Conservation (phyloP, 2,888 invertebrate species). For the Nephrotoma guestfalica region DNA sequence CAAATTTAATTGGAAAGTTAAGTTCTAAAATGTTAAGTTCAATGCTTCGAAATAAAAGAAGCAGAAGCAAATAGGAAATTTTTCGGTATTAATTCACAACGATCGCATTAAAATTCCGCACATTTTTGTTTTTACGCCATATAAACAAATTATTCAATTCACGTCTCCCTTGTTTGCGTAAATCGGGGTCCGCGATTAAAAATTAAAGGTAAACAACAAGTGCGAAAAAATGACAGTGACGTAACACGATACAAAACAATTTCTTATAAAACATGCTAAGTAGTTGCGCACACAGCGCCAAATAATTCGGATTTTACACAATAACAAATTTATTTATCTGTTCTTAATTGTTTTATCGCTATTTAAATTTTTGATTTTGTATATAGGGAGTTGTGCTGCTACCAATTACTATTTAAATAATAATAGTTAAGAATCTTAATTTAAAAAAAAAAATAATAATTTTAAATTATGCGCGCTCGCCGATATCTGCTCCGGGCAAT, state of each 20-base stretch:
- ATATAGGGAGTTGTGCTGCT: background rate
- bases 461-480: background rate
- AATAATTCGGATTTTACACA: background rate
- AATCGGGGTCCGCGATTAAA: background rate
- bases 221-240: background rate
- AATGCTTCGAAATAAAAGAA: background rate
- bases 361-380: background rate
- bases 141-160: background rate
- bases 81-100: background rate
- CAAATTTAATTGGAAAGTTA: too few species aligned
- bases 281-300: background rate
- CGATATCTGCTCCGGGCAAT: background rate
- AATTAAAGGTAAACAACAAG: background rate
- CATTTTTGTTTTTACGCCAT: background rate
- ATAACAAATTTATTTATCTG: background rate
- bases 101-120: background rate
- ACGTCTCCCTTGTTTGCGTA: background rate
- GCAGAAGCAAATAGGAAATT: background rate
- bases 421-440: background rate
- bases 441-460: background rate
- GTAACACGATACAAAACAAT: background rate
- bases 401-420: background rate
- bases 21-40: background rate
- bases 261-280: background rate
- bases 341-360: background rate